phyloP scores from a whole-genome alignment of 2,888 invertebrate genomes.

The Orchestes rusci region DNA sequence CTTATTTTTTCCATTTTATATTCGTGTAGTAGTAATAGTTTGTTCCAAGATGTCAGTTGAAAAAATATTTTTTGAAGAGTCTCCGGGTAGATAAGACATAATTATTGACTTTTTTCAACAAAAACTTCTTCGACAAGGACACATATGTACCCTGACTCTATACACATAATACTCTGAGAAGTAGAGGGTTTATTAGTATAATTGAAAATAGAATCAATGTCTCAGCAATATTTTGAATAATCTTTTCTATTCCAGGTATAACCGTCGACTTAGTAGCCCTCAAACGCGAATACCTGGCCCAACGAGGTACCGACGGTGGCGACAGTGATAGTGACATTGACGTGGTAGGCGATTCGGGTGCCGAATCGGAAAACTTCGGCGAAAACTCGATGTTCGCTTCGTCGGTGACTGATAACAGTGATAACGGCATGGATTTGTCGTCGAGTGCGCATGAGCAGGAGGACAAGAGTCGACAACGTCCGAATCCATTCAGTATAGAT shows the following conservation, averaged over 20 bases:
- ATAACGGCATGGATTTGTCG: slow-evolving; percentile 43
- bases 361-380: slow-evolving; percentile 59
- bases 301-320: slow-evolving; percentile 53
- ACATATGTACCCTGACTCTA: too few species aligned
- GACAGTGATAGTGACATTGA: slow-evolving; percentile 70
- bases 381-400: slow-evolving; percentile 37
- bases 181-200: too few species aligned
- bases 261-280: slow-evolving; percentile 81
- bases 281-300: slow-evolving; percentile 77
- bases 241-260: slow-evolving; percentile 54
- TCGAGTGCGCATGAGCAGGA: slow-evolving; percentile 43
- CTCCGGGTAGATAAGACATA: too few species aligned
- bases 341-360: slow-evolving; percentile 75
- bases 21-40: too few species aligned
- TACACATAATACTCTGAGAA: too few species aligned
- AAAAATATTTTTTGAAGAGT: too few species aligned
- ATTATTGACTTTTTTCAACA: too few species aligned
- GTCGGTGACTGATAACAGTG: slow-evolving; percentile 32
- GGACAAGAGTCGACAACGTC: slow-evolving; percentile 51
- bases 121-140: too few species aligned
- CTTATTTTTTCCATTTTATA: background rate
- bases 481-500: slow-evolving; percentile 87
- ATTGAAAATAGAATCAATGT: too few species aligned
- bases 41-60: too few species aligned
- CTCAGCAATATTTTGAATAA: too few species aligned